Evolutionary conservation across 2,888 invertebrate genomes (phyloP).

Genomic region (Dryococelus australis): DNA sequence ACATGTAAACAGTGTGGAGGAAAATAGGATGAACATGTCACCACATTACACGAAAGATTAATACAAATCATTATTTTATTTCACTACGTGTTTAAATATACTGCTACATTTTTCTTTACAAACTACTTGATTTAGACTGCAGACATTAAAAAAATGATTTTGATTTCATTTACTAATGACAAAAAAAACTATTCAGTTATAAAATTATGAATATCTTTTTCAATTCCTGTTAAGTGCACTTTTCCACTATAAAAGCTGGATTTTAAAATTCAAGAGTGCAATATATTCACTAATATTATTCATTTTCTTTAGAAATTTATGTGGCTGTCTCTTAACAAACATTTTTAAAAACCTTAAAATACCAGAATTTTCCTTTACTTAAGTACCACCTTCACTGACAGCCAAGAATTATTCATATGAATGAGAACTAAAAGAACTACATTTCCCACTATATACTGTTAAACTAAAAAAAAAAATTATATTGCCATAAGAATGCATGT

Average conservation of each 20-base stretch:
- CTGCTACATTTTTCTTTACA: background rate
- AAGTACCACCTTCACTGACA: background rate
- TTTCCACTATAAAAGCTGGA: background rate
- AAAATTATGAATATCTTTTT: background rate
- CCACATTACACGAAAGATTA: background rate
- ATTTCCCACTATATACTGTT: background rate
- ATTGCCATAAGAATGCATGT: background rate
- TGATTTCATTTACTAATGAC: background rate
- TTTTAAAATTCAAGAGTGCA: background rate
- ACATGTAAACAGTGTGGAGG: background rate
- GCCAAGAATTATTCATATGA: background rate
- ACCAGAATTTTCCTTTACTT: background rate
- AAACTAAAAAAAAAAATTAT: background rate
- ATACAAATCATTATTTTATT: background rate
- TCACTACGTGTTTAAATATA: background rate
- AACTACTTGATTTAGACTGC: background rate
- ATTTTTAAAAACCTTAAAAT: background rate
- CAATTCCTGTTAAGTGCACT: conserved; percentile 10
- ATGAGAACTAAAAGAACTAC: background rate
- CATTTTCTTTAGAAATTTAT: background rate
- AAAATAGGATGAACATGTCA: background rate
- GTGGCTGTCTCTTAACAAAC: background rate
- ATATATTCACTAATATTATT: background rate
- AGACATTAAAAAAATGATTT: background rate
- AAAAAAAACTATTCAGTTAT: background rate